Conservation (phyloP, 2,797 vertebrate species). For the Sebastes vulpes region DNA sequence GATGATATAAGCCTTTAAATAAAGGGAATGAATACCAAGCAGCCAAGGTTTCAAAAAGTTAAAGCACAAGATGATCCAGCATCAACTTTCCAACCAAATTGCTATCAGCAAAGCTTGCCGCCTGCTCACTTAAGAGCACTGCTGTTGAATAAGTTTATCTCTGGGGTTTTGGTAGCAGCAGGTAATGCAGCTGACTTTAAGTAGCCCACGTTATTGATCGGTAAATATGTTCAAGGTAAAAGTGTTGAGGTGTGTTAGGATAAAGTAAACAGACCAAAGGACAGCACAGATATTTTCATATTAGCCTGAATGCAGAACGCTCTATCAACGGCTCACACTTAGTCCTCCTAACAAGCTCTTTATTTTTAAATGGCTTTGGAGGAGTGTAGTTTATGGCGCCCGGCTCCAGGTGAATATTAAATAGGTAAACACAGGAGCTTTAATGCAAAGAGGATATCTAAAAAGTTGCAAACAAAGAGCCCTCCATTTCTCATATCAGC, state of each 20-base stretch:
- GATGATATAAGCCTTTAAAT: neutral
- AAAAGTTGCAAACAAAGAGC: conserved; percentile 28
- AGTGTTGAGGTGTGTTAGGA: neutral
- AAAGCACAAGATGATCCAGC: neutral
- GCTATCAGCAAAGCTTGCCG: neutral
- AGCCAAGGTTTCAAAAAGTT: neutral
- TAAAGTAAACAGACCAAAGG: neutral
- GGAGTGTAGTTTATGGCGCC: conserved; percentile 19
- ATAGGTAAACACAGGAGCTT: conserved; percentile 43
- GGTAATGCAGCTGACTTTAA: neutral
- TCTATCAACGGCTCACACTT: conserved; percentile 18
- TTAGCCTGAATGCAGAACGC: conserved; percentile 15
- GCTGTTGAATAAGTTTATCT: neutral
- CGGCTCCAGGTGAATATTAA: conserved; percentile 59
- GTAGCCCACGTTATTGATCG: conserved; percentile 3
- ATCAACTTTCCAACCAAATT: neutral
- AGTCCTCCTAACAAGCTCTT: conserved; percentile 35
- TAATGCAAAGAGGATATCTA: conserved; percentile 38
- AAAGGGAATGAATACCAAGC: neutral
- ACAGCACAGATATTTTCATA: conserved; percentile 28
- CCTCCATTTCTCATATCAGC: conserved; percentile 41
- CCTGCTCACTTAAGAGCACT: neutral
- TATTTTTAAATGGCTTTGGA: conserved; percentile 33
- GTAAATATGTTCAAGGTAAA: conserved; percentile 18
- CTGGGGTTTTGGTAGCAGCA: neutral